These are phyloP conservation scores for Pempheris klunzingeri DNA, from an alignment of 2,797 vertebrate genomes.

Conservation along the genomic window DNA sequence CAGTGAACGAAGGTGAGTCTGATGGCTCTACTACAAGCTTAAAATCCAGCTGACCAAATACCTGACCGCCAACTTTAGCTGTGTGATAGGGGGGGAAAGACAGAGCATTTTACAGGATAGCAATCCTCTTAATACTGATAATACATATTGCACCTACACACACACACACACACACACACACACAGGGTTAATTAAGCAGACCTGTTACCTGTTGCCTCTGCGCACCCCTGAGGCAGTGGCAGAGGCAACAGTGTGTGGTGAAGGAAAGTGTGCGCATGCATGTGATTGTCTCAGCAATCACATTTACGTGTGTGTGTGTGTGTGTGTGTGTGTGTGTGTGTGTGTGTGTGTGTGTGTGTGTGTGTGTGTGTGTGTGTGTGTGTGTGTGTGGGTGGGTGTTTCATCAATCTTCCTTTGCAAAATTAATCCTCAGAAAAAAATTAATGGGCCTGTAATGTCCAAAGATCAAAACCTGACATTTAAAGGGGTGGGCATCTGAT, in stretches of 20 bases:
- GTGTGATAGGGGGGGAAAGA: conserved; percentile 22
- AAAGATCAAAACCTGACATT: conserved; percentile 79
- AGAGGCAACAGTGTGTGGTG: conserved; percentile 31
- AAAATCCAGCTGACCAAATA: conserved; percentile 97
- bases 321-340: conserved; percentile 9
- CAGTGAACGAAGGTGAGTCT: conserved; percentile 91
- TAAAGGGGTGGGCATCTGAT: conserved; percentile 74
- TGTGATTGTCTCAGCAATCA: conserved; percentile 5
- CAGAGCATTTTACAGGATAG: conserved; percentile 1
- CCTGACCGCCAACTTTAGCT: conserved; percentile 93
- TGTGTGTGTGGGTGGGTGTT: conserved; percentile 7
- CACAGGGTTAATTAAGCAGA: conserved; percentile 61
- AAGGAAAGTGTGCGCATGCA: conserved; percentile 18
- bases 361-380: neutral
- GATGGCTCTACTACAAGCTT: conserved; percentile 94
- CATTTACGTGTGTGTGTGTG: conserved; percentile 17
- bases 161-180: conserved; percentile 6
- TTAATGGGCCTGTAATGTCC: conserved; percentile 67
- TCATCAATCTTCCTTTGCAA: conserved; percentile 30
- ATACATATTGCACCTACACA: neutral
- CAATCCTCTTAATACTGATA: neutral
- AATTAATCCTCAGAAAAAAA: conserved; percentile 34
- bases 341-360: too few relatives aligned
- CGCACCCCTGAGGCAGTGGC: conserved; percentile 24
- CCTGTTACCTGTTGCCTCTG: conserved; percentile 44